Evolutionary conservation across 35 echinoderm and acorn worm species (phyloP), one percentile per base, ranked within the genome.

Genomic region (Chiridota heheva): DNA sequence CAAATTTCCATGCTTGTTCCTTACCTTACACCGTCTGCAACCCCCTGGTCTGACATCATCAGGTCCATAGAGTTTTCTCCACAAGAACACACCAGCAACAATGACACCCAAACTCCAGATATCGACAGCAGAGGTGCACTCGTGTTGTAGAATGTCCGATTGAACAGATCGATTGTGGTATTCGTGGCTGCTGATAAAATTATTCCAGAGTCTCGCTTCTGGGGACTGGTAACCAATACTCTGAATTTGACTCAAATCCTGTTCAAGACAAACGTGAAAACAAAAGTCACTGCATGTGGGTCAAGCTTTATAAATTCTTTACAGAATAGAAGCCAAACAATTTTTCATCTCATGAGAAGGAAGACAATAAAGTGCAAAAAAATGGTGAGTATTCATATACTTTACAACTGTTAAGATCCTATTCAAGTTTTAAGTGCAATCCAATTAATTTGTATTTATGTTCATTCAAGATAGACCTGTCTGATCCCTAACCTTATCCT

Each of bases 211-310:
- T 53, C 87, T 90, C 30, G 91, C 86, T 66, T 96, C 91, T 15
- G 91, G 91, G 26, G 86, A 84, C 53, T 96, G 91, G 74, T 96
- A 96, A 67, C 91, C 89, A 31, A 96, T 72, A 85, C 91, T 96
- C 65, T 96, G 91, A 44, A 96, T 89, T 57, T 96, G 91, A 73
- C 86, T 89, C 57, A 84, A 85, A 43, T 96, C 86, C 91, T 96
- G 43, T 40, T 16, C 16, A 77, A 46, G 1, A 45, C 38, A 77
- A 42, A 13, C 13, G 31, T 13, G 26, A 12, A 73, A 83, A 72
- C 66, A 83, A 76, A 28, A 42, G 31, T 1, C 49, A 56, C 25
- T 56, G 25, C 16, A 16, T 56, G 1, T 56, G 0, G 49, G 25
- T 56, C 49, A 56, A 56, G 25, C 16, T 18, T 18, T 56, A 1